Conservation (phyloP, 2,888 invertebrate genomes). For the Volucella bombylans region DNA sequence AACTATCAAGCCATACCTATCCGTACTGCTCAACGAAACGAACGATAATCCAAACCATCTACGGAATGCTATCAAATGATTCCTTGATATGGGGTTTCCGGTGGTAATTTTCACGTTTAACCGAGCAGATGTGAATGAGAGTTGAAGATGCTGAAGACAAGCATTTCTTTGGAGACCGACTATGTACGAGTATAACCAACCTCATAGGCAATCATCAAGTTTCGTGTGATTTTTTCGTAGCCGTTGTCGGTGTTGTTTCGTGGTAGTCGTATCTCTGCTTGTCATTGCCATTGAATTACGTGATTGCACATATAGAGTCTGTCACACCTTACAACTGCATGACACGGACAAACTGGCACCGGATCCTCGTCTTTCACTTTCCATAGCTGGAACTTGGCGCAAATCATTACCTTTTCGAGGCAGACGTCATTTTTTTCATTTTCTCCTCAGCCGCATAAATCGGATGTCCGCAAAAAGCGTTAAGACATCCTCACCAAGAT, state of each 20-base stretch:
- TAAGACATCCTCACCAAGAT: constrained; percentile 24
- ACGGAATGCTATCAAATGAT: constrained; percentile 40
- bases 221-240: constrained; percentile 14
- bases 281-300: constrained; percentile 70
- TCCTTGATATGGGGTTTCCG: constrained; percentile 50
- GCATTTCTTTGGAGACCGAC: constrained; percentile 16
- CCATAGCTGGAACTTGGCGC: constrained; percentile 43
- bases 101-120: constrained; percentile 47
- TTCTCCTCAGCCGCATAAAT: constrained; percentile 52
- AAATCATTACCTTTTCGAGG: constrained; percentile 49
- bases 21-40: background rate
- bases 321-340: constrained; percentile 57
- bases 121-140: background rate
- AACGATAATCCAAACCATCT: constrained; percentile 2
- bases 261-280: background rate
- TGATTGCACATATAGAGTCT: constrained; percentile 39
- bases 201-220: constrained; percentile 16
- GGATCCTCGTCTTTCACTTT: constrained; percentile 65
- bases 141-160: background rate
- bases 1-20: constrained; percentile 6
- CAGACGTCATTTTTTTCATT: constrained; percentile 47
- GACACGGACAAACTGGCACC: background rate
- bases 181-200: background rate
- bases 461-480: constrained; percentile 63
- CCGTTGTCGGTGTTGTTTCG: no score